A percentile compares a stretch with the other conserved stretches of the same genome.
These are phyloP conservation scores for Nicator chloris DNA, from an alignment of 2,113 vertebrate genomes.

Conservation along the genomic window DNA sequence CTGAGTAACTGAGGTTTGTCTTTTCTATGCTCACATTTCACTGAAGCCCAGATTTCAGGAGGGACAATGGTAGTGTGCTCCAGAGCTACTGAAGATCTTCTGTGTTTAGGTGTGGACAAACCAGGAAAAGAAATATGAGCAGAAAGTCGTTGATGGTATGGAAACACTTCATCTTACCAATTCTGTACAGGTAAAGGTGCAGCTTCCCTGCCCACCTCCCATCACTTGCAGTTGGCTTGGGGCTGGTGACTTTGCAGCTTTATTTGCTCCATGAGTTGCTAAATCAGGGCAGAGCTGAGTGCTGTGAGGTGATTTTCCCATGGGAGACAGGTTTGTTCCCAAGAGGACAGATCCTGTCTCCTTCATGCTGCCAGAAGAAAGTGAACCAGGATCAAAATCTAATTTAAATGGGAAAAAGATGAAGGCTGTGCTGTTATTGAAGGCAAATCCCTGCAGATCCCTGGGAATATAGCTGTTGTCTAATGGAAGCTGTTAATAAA, in stretches of 20 bases:
- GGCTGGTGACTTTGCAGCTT: not conserved
- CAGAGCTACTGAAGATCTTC: not conserved
- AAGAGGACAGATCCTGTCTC: not conserved
- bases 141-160: not conserved
- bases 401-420: not conserved
- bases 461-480: not conserved
- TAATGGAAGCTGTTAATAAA: conserved; percentile 38
- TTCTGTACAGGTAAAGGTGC: not conserved
- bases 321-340: not conserved
- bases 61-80: not conserved
- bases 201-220: not conserved
- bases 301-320: not conserved
- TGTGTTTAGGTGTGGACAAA: not conserved
- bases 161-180: not conserved
- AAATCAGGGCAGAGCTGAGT: not conserved
- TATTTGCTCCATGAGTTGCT: not conserved
- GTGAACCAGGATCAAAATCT: not conserved
- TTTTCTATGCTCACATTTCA: not conserved
- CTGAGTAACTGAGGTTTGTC: not conserved
- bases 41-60: not conserved
- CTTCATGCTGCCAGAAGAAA: not conserved
- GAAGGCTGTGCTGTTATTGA: not conserved
- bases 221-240: not conserved
- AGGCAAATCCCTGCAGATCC: not conserved
- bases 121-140: not conserved